Conservation (phyloP, 2,888 invertebrate species). For the Apodemia hepburni region DNA sequence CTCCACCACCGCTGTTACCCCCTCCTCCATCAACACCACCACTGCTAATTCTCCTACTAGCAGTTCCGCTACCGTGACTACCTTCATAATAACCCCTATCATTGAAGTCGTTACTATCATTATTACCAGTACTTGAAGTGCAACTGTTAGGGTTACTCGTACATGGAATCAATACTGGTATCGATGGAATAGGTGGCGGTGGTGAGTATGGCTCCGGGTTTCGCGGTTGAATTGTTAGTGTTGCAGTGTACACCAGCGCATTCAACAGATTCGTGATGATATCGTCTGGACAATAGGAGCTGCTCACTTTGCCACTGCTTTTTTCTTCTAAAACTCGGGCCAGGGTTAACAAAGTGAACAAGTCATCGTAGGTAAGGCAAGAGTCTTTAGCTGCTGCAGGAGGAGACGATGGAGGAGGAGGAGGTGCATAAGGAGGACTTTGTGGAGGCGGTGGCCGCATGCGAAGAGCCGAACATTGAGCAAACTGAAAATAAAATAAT, state of each 20-base stretch:
- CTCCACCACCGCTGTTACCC: background rate
- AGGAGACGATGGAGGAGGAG: background rate
- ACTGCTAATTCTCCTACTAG: no score
- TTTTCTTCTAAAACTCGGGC: constrained; percentile 35
- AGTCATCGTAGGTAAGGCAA: constrained; percentile 32
- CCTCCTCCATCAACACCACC: background rate
- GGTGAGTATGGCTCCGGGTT: background rate
- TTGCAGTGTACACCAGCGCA: constrained; percentile 52
- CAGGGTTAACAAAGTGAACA: constrained; percentile 33
- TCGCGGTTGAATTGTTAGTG: constrained; percentile 35
- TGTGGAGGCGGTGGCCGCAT: background rate
- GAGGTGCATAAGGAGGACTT: background rate
- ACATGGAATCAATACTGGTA: background rate
- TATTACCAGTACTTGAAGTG: background rate
- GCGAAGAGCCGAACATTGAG: constrained; percentile 8
- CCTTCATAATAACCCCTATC: background rate
- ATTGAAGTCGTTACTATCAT: background rate
- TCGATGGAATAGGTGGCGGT: background rate
- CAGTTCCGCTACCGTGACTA: background rate
- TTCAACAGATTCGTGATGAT: constrained; percentile 57
- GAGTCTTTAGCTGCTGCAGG: constrained; percentile 18
- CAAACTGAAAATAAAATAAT: no score
- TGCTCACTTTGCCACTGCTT: constrained; percentile 24
- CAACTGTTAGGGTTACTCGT: background rate
- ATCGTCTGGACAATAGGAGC: constrained; percentile 40